Percentiles rank a stretch among this genome's conserved stretches.
Evolutionary conservation across 1,140 invertebrate genomes (phyloP).

Genomic region (Ostrea denselamellosa): DNA sequence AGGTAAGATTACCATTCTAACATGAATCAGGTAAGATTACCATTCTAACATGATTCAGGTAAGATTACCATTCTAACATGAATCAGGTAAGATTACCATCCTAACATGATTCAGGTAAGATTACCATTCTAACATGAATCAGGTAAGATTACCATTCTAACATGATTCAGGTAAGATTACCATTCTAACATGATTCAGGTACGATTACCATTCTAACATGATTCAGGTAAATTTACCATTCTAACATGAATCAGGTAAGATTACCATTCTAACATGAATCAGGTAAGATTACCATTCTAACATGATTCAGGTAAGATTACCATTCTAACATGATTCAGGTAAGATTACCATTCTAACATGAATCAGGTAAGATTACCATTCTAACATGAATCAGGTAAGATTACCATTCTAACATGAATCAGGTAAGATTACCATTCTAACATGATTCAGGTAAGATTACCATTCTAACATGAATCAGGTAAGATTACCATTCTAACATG

Average conservation of each 20-base stretch:
- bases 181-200: neutral
- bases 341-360: too few species aligned
- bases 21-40: too few species aligned
- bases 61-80: neutral
- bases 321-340: neutral
- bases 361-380: neutral
- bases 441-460: neutral
- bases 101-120: neutral
- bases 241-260: too few species aligned
- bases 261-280: neutral
- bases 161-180: neutral
- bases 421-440: neutral
- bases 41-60: neutral
- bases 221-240: neutral
- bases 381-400: neutral
- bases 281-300: neutral
- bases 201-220: neutral
- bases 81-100: neutral
- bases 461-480: too few species aligned
- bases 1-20: too few species aligned
- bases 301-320: neutral
- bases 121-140: too few species aligned
- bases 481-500: neutral
- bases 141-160: neutral
- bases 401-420: neutral